Percentiles rank a stretch among this genome's conserved stretches.
phyloP scores from a whole-genome alignment of 2,113 vertebrate genomes.

The Puffinus mauretanicus region DNA sequence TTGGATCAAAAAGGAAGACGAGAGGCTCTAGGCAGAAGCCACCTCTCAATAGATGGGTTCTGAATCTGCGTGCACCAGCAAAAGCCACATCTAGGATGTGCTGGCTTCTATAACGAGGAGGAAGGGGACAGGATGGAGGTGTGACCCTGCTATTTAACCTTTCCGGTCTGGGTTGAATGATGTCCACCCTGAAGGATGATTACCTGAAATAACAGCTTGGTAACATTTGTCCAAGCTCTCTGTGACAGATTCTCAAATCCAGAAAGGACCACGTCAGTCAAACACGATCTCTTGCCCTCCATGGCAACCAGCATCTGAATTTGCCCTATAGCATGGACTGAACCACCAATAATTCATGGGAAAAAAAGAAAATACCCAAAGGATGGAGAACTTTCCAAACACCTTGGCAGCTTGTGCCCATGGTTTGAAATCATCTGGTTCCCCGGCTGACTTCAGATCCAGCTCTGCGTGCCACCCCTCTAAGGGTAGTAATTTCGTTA shows the following conservation, averaged over 20 bases:
- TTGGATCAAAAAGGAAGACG: not conserved
- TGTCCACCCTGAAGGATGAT: not conserved
- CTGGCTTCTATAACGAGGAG: not conserved
- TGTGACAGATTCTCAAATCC: too few species aligned
- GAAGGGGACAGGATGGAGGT: not conserved
- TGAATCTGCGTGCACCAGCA: not conserved
- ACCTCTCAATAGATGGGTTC: not conserved
- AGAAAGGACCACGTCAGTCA: not conserved
- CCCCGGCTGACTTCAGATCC: not conserved
- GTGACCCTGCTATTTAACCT: not conserved
- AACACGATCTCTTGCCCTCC: not conserved
- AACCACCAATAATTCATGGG: not conserved
- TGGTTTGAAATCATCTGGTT: not conserved
- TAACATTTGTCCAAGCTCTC: not conserved
- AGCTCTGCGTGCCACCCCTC: not conserved
- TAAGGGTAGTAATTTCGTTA: not conserved
- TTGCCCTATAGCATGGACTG: not conserved
- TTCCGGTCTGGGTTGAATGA: not conserved
- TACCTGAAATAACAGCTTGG: not conserved
- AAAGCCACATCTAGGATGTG: not conserved
- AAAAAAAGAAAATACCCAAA: not conserved
- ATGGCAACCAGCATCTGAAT: not conserved
- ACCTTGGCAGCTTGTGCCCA: not conserved
- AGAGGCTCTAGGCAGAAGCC: not conserved
- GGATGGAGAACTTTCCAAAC: not conserved